Evolutionary conservation across 2,888 invertebrate species (phyloP).

Genomic region (Unio pictorum): DNA sequence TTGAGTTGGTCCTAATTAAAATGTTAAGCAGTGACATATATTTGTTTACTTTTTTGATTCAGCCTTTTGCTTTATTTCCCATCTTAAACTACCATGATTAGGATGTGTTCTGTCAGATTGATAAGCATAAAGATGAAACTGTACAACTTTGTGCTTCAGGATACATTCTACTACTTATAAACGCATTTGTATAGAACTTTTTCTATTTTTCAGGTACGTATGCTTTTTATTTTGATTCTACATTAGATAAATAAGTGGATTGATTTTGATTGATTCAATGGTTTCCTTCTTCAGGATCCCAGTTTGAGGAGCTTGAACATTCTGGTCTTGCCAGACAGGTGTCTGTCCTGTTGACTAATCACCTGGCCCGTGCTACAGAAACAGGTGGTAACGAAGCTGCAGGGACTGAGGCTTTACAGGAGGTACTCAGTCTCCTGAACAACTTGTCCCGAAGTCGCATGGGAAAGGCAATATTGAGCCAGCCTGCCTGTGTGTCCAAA

Average conservation of each 20-base stretch:
- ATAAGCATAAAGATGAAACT: no score
- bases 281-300: constrained; percentile 38
- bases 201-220: no score
- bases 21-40: no score
- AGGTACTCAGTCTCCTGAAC: constrained; percentile 69
- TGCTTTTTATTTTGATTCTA: background rate
- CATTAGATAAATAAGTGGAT: background rate
- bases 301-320: constrained; percentile 66
- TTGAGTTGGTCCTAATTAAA: no score
- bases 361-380: constrained; percentile 70
- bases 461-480: constrained; percentile 70
- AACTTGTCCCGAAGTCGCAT: constrained; percentile 68
- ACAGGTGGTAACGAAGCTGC: constrained; percentile 67
- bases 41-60: no score
- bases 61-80: no score
- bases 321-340: constrained; percentile 70
- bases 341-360: constrained; percentile 69
- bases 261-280: background rate
- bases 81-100: no score
- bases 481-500: constrained; percentile 71
- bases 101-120: no score
- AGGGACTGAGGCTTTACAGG: constrained; percentile 70
- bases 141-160: no score
- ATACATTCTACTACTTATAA: no score
- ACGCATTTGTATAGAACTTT: no score